phyloP scores from a whole-genome alignment of 2,113 vertebrate species.

The Maccullochella peelii region DNA sequence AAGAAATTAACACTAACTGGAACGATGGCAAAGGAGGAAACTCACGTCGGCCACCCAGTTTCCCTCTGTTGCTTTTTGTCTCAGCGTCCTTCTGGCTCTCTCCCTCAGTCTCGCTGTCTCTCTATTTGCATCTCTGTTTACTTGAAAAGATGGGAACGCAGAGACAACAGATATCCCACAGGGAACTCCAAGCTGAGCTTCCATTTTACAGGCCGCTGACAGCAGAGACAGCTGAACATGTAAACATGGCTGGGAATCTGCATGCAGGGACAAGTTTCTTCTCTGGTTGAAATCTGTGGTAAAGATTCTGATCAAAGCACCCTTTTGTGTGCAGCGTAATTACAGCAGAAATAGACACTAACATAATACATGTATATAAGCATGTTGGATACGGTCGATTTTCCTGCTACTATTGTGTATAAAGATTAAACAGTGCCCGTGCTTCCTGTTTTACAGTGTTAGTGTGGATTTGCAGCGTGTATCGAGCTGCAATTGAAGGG shows the following conservation, averaged over 20 bases:
- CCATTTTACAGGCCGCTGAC: constrained; percentile 5
- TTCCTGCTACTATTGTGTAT: neutral
- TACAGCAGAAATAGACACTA: neutral
- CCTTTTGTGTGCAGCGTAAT: neutral
- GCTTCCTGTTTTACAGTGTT: neutral
- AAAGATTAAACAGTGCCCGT: neutral
- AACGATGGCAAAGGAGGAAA: too few relatives aligned
- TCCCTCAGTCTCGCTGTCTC: neutral
- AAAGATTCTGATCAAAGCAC: neutral
- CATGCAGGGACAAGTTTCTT: neutral
- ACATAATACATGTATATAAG: neutral
- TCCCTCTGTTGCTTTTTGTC: neutral
- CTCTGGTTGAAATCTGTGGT: neutral
- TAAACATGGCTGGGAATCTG: neutral
- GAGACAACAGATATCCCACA: constrained; percentile 21
- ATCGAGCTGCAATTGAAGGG: constrained; percentile 1
- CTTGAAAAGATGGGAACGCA: neutral
- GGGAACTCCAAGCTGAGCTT: neutral
- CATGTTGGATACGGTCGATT: neutral
- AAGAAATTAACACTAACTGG: too few relatives aligned
- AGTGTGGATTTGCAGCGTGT: neutral
- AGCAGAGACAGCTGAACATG: constrained; percentile 16
- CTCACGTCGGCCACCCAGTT: too few relatives aligned
- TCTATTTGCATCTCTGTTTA: neutral
- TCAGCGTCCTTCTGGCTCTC: neutral